Evolutionary conservation across 2,113 vertebrate genomes (phyloP).

Genomic region (Chelonoidis abingdonii): DNA sequence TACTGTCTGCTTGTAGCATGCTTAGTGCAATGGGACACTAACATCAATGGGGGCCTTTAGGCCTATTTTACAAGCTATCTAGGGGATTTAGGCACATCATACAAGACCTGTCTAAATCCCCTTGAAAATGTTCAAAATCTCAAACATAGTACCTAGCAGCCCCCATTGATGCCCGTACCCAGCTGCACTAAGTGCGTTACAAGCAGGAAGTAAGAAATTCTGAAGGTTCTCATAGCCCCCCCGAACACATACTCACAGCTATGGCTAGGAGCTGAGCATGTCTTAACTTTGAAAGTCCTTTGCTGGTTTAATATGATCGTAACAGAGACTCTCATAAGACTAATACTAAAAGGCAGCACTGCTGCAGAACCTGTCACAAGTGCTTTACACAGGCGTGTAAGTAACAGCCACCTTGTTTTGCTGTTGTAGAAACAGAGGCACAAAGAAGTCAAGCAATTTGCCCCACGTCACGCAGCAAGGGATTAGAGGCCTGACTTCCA

Average conservation of each 20-base stretch:
- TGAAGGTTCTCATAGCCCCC: neutral
- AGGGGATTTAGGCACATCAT: neutral
- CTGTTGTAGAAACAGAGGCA: neutral
- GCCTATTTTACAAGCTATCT: neutral
- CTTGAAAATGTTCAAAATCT: neutral
- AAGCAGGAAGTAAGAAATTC: accelerated
- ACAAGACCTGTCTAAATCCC: accelerated
- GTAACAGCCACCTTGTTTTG: neutral
- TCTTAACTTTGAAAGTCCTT: accelerated
- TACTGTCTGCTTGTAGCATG: neutral
- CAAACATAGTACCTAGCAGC: neutral
- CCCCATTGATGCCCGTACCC: neutral
- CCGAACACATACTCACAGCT: neutral
- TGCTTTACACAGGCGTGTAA: neutral
- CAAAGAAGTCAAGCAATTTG: neutral
- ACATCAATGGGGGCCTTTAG: neutral
- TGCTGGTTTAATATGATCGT: neutral
- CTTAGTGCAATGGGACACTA: neutral
- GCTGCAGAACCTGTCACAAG: neutral
- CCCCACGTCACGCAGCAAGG: accelerated
- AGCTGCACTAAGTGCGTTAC: neutral
- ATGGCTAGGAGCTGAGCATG: neutral
- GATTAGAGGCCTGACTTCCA: neutral
- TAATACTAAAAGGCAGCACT: accelerated
- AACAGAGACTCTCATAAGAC: neutral